Evolutionary conservation across 2,797 vertebrate species (phyloP).

Genomic region (Tinamus major): DNA sequence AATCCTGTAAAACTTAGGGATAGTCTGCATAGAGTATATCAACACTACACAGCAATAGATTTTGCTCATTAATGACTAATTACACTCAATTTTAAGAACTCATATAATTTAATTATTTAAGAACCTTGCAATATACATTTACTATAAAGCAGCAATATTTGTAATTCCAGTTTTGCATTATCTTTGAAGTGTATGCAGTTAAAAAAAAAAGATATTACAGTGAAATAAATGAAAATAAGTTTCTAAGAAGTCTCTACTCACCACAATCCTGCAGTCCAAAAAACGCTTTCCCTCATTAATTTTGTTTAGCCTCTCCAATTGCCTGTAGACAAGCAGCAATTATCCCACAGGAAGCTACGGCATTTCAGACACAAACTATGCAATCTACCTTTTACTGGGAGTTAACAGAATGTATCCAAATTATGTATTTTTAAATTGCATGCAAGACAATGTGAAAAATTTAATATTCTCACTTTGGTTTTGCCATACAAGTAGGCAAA

Average conservation of each 20-base stretch:
- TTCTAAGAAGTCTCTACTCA: slow-evolving; percentile 43
- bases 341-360: slow-evolving; percentile 18
- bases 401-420: neutral
- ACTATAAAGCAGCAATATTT: slow-evolving; percentile 74
- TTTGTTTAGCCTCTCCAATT: slow-evolving; percentile 44
- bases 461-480: neutral
- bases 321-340: slow-evolving; percentile 22
- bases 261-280: neutral
- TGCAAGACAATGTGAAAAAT: neutral
- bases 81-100: slow-evolving; percentile 75
- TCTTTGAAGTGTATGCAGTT: slow-evolving; percentile 76
- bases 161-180: slow-evolving; percentile 73
- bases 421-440: neutral
- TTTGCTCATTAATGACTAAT: slow-evolving; percentile 78
- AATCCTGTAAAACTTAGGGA: slow-evolving; percentile 48
- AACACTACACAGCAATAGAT: slow-evolving; percentile 64
- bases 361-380: neutral
- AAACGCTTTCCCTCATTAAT: slow-evolving; percentile 42
- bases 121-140: slow-evolving; percentile 67
- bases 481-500: neutral
- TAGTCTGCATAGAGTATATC: slow-evolving; percentile 23
- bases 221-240: slow-evolving; percentile 71
- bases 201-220: slow-evolving; percentile 47
- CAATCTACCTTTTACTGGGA: slow-evolving; percentile 10
- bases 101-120: slow-evolving; percentile 79